Evolutionary conservation across 2,888 invertebrate genomes (phyloP).

Genomic region (Camptogramma bilineatum): DNA sequence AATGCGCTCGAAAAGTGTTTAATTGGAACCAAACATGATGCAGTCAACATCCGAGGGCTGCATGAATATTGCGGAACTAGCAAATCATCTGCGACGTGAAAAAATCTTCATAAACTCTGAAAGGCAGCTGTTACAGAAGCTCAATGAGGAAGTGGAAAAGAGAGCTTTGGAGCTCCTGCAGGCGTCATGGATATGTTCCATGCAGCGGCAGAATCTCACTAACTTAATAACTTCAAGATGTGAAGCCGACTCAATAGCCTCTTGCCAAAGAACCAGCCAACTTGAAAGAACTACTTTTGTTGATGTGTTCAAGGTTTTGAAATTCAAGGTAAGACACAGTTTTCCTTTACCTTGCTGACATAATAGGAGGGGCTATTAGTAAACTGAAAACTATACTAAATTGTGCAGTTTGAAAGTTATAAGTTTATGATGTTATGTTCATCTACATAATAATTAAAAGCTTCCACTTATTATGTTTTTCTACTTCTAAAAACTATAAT

Average conservation of each 20-base stretch:
- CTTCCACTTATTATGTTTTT: neutral
- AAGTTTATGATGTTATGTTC: neutral
- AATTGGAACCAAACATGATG: conserved; percentile 67
- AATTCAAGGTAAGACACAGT: conserved; percentile 88
- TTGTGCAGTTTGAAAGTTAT: neutral
- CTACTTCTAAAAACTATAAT: neutral
- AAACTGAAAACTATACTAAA: neutral
- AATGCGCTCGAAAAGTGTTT: conserved; percentile 56
- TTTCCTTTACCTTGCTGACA: neutral
- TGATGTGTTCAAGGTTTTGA: conserved; percentile 93
- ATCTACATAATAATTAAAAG: neutral
- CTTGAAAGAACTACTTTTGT: conserved; percentile 87
- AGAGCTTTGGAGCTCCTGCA: conserved; percentile 86
- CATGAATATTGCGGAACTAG: conserved; percentile 81
- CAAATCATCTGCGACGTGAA: conserved; percentile 91
- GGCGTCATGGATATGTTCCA: conserved; percentile 94
- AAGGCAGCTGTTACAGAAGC: conserved; percentile 90
- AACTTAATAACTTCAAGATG: conserved; percentile 90
- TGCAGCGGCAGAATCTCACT: conserved; percentile 93
- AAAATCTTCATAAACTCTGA: conserved; percentile 95
- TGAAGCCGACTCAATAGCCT: conserved; percentile 91
- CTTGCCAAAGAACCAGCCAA: conserved; percentile 87
- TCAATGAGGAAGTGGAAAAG: conserved; percentile 89
- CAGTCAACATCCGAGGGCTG: conserved; percentile 80
- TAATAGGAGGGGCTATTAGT: neutral